Evolutionary conservation across 1,140 invertebrate genomes (phyloP).

Genomic region (Choristoneura fumiferana): DNA sequence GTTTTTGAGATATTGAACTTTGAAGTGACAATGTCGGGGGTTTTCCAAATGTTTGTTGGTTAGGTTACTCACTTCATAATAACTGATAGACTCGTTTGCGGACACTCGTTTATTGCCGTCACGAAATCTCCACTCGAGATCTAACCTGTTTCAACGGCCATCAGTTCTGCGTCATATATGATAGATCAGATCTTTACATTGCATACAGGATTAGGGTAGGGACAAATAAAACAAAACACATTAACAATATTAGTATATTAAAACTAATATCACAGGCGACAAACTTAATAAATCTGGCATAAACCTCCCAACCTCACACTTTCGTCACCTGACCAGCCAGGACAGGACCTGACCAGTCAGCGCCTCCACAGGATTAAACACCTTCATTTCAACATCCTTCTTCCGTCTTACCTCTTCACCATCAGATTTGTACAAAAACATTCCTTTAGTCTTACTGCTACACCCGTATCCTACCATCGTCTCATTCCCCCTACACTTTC

Average conservation of each 20-base stretch:
- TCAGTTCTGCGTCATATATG: too few relatives aligned
- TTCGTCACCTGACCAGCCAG: not conserved
- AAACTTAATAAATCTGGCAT: not conserved
- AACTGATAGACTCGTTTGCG: too few relatives aligned
- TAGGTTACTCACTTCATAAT: too few relatives aligned
- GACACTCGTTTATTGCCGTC: too few relatives aligned
- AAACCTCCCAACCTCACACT: not conserved
- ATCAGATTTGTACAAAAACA: slow-evolving; percentile 53
- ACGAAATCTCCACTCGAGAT: too few relatives aligned
- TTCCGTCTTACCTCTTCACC: slow-evolving; percentile 15
- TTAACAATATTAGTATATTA: slow-evolving; percentile 5
- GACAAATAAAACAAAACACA: slow-evolving; percentile 3
- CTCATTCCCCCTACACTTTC: slow-evolving; percentile 45
- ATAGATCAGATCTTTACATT: too few relatives aligned
- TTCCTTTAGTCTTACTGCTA: slow-evolving; percentile 33
- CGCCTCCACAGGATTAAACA: slow-evolving; percentile 50
- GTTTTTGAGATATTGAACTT: too few relatives aligned
- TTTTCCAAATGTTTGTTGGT: too few relatives aligned
- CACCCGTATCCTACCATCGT: slow-evolving; percentile 45
- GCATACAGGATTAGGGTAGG: too few relatives aligned
- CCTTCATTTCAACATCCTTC: slow-evolving; percentile 21
- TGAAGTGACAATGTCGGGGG: too few relatives aligned
- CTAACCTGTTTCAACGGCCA: too few relatives aligned
- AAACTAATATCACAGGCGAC: slow-evolving; percentile 9
- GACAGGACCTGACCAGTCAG: not conserved